phyloP scores from a whole-genome alignment of 2,797 vertebrate genomes.

The Leptoclinus maculatus region DNA sequence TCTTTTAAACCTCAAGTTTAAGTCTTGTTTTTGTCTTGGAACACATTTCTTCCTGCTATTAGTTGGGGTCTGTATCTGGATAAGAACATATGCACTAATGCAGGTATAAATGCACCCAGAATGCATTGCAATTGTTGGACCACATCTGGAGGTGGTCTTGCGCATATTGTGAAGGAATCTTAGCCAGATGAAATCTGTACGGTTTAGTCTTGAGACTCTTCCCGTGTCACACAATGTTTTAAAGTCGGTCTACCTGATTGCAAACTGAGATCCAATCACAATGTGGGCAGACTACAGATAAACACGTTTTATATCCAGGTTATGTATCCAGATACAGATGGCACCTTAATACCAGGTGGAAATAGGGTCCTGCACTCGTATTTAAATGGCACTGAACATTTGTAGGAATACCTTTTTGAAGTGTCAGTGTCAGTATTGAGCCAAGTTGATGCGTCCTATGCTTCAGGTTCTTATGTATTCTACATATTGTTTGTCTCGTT shows the following conservation, averaged over 20 bases:
- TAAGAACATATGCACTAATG: background rate
- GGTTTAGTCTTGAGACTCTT: too few species aligned
- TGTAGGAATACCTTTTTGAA: background rate
- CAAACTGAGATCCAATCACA: background rate
- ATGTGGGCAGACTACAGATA: background rate
- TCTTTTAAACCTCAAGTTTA: constrained; percentile 5
- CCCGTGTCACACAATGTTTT: too few species aligned
- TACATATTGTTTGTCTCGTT: background rate
- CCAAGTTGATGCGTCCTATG: background rate
- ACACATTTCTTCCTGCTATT: background rate
- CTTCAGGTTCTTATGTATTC: constrained; percentile 2
- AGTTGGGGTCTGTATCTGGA: background rate
- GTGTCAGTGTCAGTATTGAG: background rate
- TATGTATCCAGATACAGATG: background rate
- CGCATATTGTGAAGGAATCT: background rate
- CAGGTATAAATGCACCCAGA: background rate
- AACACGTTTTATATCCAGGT: background rate
- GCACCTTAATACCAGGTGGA: background rate
- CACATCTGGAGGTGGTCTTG: background rate
- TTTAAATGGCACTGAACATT: background rate
- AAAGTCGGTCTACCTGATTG: background rate
- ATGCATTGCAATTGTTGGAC: background rate
- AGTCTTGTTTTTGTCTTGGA: constrained; percentile 7
- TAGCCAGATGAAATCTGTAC: background rate
- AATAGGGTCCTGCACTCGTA: background rate